Percentiles rank a stretch among this genome's conserved stretches.
These are phyloP conservation scores for Lysiphlebus fabarum DNA, from an alignment of 1,140 invertebrate species.

Conservation along the genomic window DNA sequence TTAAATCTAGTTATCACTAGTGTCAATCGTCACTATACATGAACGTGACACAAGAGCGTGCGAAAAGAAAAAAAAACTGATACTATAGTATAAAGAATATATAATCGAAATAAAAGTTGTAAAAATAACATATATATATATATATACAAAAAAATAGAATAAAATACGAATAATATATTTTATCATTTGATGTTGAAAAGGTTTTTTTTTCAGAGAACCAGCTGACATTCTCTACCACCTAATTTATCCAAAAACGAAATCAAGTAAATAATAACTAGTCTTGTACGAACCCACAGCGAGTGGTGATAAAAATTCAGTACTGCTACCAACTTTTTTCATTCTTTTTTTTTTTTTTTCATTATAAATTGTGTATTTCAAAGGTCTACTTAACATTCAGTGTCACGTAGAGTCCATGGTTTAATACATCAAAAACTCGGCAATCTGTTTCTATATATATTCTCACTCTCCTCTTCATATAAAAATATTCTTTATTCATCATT, in stretches of 20 bases:
- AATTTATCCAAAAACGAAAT: neutral
- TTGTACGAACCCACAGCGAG: constrained; percentile 22
- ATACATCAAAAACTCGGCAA: constrained; percentile 54
- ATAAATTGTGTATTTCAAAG: constrained; percentile 37
- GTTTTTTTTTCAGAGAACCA: too few relatives aligned
- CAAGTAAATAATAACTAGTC: constrained; percentile 11
- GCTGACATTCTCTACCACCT: neutral
- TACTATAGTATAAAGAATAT: neutral
- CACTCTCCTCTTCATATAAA: neutral
- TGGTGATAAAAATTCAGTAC: constrained; percentile 3
- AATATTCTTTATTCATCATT: constrained; percentile 2
- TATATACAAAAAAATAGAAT: too few relatives aligned
- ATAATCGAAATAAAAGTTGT: neutral
- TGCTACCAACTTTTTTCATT: constrained; percentile 13
- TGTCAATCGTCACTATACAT: constrained; percentile 24
- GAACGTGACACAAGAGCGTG: constrained; percentile 20
- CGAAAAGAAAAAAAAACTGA: neutral
- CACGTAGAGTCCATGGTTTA: constrained; percentile 54
- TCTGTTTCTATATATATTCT: constrained; percentile 24
- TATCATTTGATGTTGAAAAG: too few relatives aligned
- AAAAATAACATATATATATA: neutral
- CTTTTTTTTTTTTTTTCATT: constrained; percentile 31
- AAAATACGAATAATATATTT: too few relatives aligned
- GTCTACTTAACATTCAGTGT: constrained; percentile 56
- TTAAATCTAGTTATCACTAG: constrained; percentile 27